Evolutionary conservation across 2,797 vertebrate genomes (phyloP), one percentile per base, ranked within the genome.

Genomic region (Meriones psammophilus): DNA sequence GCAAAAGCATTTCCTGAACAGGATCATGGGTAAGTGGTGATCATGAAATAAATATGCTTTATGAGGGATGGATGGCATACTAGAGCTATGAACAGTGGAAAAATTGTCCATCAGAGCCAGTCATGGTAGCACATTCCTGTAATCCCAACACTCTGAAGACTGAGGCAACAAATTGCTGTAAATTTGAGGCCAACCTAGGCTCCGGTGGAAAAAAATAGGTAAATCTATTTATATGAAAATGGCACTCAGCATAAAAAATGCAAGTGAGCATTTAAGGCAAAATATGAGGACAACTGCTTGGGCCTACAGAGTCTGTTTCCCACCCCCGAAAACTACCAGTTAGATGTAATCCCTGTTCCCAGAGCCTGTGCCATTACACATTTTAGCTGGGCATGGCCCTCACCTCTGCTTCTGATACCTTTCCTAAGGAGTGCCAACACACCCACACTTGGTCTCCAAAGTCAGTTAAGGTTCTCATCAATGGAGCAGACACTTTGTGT

Each of bases 1-100:
- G 46, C 54, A 96, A 95, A 97, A 94, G 74, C 60, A 33, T 90
- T 28, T 73, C n/a, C 68, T 36, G n/a, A 87, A 81, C 56, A 60
- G 62, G 58, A 95, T 69, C 56, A 36, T 80, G 58, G 28, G 68
- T 85, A 89, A 78, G 7, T 68, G 14, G 39, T 68, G 68, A 84
- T 78, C 84, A 64, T 81, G 66, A 54, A 94, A 66, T 83, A 83
- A 87, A 50, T 42, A 71, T 28, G 81, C 64, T 68, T 5, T 83
- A 56, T 77, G 64, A 94, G 74, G 83, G 91, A 62, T 22, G 30
- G 8, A 36, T 89, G 69, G 68, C 6, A 69, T 79, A 20, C 42
- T 92, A 39, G 33, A 62, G 8, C 79, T 36, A 50, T 56, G 74
- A 36, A 36, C 30, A 36, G 13, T 42, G 26, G 36, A 90, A 94